These are phyloP conservation scores for Oryzias curvinotus DNA, from an alignment of 2,113 vertebrate species.

Conservation along the genomic window DNA sequence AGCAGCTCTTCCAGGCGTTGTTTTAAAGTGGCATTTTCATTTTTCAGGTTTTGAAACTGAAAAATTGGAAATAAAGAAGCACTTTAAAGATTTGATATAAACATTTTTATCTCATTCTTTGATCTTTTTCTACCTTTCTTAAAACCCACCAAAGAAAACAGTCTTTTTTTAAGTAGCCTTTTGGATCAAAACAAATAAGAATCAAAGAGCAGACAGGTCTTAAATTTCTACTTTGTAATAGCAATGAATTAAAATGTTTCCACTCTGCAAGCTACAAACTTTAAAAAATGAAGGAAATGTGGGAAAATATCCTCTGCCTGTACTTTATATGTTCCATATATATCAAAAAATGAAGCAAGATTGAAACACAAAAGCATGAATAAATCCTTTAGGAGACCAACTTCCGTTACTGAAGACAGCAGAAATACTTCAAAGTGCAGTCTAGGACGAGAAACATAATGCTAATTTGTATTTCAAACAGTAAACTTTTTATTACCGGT, in stretches of 20 bases:
- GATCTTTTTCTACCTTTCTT: background rate
- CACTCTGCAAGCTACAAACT: background rate
- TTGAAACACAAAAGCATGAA: no score
- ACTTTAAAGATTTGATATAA: constrained; percentile 1
- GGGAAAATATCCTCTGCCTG: background rate
- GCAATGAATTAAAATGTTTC: no score
- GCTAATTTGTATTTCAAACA: background rate
- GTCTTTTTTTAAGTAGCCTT: background rate
- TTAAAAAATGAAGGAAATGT: background rate
- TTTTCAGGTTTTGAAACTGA: constrained; percentile 77
- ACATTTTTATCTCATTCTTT: background rate
- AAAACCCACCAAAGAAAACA: background rate
- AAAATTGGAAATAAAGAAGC: constrained; percentile 15
- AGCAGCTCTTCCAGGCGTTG: constrained; percentile 61
- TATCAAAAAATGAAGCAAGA: no score
- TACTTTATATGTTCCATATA: no score
- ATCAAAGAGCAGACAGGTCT: constrained; percentile 8
- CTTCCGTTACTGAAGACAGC: no score
- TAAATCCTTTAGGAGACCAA: no score
- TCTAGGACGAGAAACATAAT: background rate
- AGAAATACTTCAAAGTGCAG: background rate
- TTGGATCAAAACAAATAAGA: constrained; percentile 16
- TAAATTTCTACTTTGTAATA: no score
- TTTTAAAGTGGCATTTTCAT: constrained; percentile 74
- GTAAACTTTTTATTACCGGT: background rate